Percentiles rank a stretch among this genome's conserved stretches.
phyloP scores from a whole-genome alignment of 2,797 vertebrate genomes.

The Mormyrops attenuatus region DNA sequence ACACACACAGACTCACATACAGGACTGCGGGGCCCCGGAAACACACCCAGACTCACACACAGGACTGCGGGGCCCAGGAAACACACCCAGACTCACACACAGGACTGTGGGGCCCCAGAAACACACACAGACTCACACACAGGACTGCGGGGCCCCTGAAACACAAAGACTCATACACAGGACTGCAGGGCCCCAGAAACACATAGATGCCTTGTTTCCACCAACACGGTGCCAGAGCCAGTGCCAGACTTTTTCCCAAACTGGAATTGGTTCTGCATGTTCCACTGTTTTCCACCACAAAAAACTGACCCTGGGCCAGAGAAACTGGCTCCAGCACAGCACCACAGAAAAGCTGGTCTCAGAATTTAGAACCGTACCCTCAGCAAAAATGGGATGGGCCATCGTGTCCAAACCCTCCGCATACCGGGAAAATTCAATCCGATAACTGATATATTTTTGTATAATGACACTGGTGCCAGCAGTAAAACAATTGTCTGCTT shows the following conservation, averaged over 20 bases:
- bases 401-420: background rate
- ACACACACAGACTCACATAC: no score
- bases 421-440: background rate
- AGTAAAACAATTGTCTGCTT: background rate
- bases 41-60: no score
- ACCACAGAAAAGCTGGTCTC: background rate
- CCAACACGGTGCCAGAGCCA: background rate
- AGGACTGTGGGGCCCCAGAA: no score
- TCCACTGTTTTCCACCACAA: background rate
- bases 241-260: background rate
- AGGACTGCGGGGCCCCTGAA: background rate
- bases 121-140: no score
- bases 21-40: no score
- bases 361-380: background rate
- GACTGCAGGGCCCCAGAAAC: background rate
- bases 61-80: no score
- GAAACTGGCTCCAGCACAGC: background rate
- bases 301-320: background rate
- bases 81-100: no score
- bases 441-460: background rate
- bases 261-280: background rate
- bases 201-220: background rate
- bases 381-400: background rate
- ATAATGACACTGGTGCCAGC: background rate
- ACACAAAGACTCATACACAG: background rate